Base-by-base conservation (phyloP, 1,140 invertebrate genomes). In the Helicoverpa armigera region DNA sequence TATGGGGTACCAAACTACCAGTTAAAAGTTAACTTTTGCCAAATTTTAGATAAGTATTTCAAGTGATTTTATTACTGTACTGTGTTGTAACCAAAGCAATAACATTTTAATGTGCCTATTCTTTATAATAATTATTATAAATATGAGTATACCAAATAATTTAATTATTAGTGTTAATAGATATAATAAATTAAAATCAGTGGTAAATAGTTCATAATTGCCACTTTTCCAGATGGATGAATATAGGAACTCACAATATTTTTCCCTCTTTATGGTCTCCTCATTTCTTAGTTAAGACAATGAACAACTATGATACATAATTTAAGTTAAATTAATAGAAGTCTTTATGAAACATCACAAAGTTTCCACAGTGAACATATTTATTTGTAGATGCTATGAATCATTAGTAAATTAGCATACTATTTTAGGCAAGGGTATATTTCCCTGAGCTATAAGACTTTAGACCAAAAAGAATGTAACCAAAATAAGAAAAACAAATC, bases 71-170 rank as follows among this genome's bases (percentile, higher is more conserved):
- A 88, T 58, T 82, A 80, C 85, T 88, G 86, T 86, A 92, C 89
- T 94, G 90, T 92, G 89, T 91, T 93, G 89, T 93, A 93, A 94
- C 92, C 93, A 94, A 94, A 94, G 93, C 93, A 94, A 94, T 94
- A 94, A 92, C 89, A 90, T 89, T 92, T 92, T 94, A 89, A 91
- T 93, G 88, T 94, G 91, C 92, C 91, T 94, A 94, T 91, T 91
- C 88, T 92, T 83, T 85, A 82, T 67, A 85, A 90, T 88, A 72
- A 72, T 72, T 72, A 88, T 84, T 88, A 87, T 86, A 85, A 85
- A 81, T 87, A 85, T 81, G 83, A 85, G 61, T 87, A 92, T 89
- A 92, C 93, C 91, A 94, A 93, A 93, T 91, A 90, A 86, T 85
- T 88, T 92, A 93, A 89, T 88, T 88, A 82, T 88, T 91, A 92